Conservation (phyloP, 2,888 invertebrate species). For the Chrysolina americana region DNA sequence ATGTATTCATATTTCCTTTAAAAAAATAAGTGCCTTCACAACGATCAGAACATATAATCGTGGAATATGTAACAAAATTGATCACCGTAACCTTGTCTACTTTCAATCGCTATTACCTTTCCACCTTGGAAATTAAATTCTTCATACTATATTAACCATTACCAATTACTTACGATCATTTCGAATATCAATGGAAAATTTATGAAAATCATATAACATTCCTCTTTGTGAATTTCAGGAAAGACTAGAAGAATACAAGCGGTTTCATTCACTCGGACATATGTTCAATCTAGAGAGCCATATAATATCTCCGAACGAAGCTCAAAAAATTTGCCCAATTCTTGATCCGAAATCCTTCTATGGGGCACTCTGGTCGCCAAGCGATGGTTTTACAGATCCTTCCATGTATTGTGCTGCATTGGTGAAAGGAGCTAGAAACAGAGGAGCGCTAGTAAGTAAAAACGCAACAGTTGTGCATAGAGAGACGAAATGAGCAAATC, state of each 20-base stretch:
- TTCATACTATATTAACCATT: too few relatives aligned
- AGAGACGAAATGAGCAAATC: too few relatives aligned
- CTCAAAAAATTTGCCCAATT: constrained; percentile 83
- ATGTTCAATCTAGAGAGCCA: constrained; percentile 84
- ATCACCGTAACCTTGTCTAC: too few relatives aligned
- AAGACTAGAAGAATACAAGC: constrained; percentile 86
- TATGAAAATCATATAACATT: too few relatives aligned
- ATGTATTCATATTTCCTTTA: too few relatives aligned
- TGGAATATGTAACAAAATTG: too few relatives aligned
- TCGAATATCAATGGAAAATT: too few relatives aligned
- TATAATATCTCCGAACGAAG: constrained; percentile 80
- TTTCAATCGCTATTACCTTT: too few relatives aligned
- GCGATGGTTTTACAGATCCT: constrained; percentile 90
- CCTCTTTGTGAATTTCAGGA: constrained; percentile 69
- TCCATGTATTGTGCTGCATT: constrained; percentile 85
- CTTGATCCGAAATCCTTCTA: constrained; percentile 82
- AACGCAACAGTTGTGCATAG: neutral
- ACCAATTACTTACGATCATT: too few relatives aligned
- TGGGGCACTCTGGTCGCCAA: constrained; percentile 84
- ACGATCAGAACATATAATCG: too few relatives aligned
- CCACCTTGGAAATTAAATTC: too few relatives aligned
- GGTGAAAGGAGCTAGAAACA: constrained; percentile 73
- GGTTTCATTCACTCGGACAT: constrained; percentile 85
- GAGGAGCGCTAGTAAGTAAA: constrained; percentile 51
- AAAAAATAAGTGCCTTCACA: too few relatives aligned